Base-by-base conservation (phyloP, 1,140 invertebrate genomes). In the Drosophila insularis region DNA sequence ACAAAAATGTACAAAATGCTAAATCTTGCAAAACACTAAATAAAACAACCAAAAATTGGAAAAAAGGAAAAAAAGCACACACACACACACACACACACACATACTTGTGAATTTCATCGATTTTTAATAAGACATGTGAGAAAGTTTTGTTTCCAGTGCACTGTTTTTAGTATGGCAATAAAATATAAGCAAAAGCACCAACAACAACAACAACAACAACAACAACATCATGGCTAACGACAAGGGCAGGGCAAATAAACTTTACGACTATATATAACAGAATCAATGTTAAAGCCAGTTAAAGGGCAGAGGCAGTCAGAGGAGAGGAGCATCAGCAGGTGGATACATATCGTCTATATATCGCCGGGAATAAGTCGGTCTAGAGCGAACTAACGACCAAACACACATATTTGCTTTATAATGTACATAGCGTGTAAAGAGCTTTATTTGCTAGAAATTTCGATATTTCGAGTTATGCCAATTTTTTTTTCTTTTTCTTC, bases 201-300 rank as follows among this genome's bases (percentile, higher is more conserved):
- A 31, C 37, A 62, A 14, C 37, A 56, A 64, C 66, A 63, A 63
- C 61, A 63, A 46, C 61, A 37, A 39, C 60, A 54, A 50, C 61
- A 7, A 55, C 27, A 27, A 72, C 40, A 59, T 62, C 65, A 66
- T 46, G 43, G 43, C 43, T 17, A 46, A 56, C 37, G 56, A 74
- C 78, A 87, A 86, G 81, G 82, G 81, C 78, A 86, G 70, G 78
- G 78, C 81, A 87, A 86, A 86, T 86, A 86, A 86, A 86, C 81
- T 81, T 86, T 86, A 86, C 81, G 81, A 86, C 79, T 75, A 81
- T 81, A 81, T 81, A 87, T 86, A 86, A 79, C 82, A 87, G 82
- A 81, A 87, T 87, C 81, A 86, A 87, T 87, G 81, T 87, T n/a
- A n/a, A 85, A 87, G 81, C 65, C 81, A 80, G 5, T 68, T 65